Base-by-base conservation (phyloP, 2,888 invertebrate species). In the Mimas tiliae region DNA sequence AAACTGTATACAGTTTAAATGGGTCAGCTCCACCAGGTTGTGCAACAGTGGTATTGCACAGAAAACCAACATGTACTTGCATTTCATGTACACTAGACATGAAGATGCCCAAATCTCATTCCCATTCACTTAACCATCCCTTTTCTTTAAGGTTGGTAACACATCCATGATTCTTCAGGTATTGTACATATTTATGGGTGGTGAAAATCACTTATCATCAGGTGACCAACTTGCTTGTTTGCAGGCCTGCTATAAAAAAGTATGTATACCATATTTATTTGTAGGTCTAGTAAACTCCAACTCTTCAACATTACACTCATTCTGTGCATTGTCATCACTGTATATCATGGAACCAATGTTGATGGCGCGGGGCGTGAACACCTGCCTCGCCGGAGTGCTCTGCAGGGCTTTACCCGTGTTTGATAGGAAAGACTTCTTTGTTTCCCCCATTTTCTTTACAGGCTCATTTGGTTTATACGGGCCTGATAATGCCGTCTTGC, bases 401-500 rank as follows among this genome's bases (percentile, higher is more conserved):
- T 86, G 86, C 6, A 92, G 65, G 0, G 89, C 87, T 76, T 88
- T 88, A 6, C 92, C 92, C 0, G 85, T 83, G 69, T 93, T 92
- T 0, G 84, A 84, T 0, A 92, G 76, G 66, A 92, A 93, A 0
- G 91, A 88, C 69, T 91, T 92, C 69, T 93, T 93, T 0, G 74
- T 70, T 16, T 86, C 87, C 14, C 82, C 82, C 1, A 76, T 74
- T 68, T 89, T 91, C 70, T 91, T 91, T 1, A 85, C 52, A 0
- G 92, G 88, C 65, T 90, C 90, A 53, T 88, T 90, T 0, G 87
- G 89, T 68, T 92, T 92, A 7, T 87, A 68, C 1, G 90, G 90
- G 1, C 88, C 90, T 6, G 78, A 67, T 11, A 85, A 80, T 7
- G 84, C 78, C 0, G 77, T 78, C 78, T 93, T 93, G 0, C 92